phyloP scores from a whole-genome alignment of 2,888 invertebrate species.

The Apeira syringaria region DNA sequence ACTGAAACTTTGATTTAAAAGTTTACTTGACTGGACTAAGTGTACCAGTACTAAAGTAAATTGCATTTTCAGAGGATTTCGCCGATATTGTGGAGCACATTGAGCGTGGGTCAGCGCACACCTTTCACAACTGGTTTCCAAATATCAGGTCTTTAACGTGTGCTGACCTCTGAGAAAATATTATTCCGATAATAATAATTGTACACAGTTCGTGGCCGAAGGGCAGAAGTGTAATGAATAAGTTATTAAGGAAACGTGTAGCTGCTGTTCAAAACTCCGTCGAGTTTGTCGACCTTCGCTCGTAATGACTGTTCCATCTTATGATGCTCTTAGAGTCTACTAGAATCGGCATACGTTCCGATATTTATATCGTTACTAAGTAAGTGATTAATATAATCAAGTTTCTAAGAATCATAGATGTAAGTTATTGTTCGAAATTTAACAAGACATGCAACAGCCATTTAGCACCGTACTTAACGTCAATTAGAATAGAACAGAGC shows the following conservation, averaged over 20 bases:
- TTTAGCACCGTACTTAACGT: conserved; percentile 9
- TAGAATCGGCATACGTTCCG: conserved; percentile 29
- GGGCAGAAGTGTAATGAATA: conserved; percentile 45
- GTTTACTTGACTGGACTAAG: no score
- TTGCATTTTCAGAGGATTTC: conserved; percentile 16
- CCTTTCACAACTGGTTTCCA: conserved; percentile 38
- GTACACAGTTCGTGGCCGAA: conserved; percentile 27
- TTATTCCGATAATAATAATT: conserved; percentile 15
- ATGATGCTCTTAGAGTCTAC: conserved; percentile 34
- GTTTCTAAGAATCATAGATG: neutral
- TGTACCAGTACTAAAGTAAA: conserved; percentile 10
- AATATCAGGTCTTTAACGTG: conserved; percentile 34
- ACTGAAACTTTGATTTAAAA: no score
- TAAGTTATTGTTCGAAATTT: neutral
- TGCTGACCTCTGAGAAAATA: conserved; percentile 7
- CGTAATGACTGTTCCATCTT: conserved; percentile 43
- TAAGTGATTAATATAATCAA: no score
- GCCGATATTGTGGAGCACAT: conserved; percentile 11
- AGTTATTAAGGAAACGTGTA: conserved; percentile 53
- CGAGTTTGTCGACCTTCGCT: conserved; percentile 65
- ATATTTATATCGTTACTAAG: no score
- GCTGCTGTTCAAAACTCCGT: conserved; percentile 35
- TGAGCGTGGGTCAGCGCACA: conserved; percentile 23
- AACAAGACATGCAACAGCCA: conserved; percentile 4
- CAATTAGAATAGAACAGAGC: conserved; percentile 6